These are phyloP conservation scores for Lasiurus borealis DNA, from an alignment of 2,113 vertebrate genomes.

Conservation along the genomic window DNA sequence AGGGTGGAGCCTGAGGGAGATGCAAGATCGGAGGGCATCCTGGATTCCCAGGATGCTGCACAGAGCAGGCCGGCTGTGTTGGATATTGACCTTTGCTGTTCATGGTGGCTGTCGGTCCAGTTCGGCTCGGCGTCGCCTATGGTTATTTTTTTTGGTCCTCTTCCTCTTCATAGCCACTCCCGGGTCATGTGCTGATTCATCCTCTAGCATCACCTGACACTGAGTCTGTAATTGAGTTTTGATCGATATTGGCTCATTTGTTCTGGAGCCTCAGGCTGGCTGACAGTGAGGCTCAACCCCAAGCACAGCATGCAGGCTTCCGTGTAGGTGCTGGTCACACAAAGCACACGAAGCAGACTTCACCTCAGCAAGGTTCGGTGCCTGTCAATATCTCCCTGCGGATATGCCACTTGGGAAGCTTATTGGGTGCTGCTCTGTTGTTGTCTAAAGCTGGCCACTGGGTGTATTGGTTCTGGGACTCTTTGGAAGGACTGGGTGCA, in stretches of 20 bases:
- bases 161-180: too few relatives aligned
- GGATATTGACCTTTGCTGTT: constrained; percentile 92
- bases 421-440: too few relatives aligned
- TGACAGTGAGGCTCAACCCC: background rate
- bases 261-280: background rate
- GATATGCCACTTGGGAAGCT: too few relatives aligned
- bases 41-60: constrained; percentile 89
- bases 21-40: constrained; percentile 93
- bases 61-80: constrained; percentile 91
- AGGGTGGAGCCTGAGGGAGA: constrained; percentile 94
- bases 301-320: background rate
- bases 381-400: too few relatives aligned
- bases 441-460: too few relatives aligned
- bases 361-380: too few relatives aligned
- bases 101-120: constrained; percentile 79
- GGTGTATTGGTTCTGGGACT: too few relatives aligned
- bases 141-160: too few relatives aligned
- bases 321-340: background rate
- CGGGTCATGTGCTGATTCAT: too few relatives aligned
- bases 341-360: background rate
- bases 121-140: too few relatives aligned
- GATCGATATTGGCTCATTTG: background rate
- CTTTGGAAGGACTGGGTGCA: too few relatives aligned
- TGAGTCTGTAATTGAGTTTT: background rate
- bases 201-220: too few relatives aligned